Evolutionary conservation across 2,888 invertebrate genomes (phyloP).

Genomic region (Junonia oenone): DNA sequence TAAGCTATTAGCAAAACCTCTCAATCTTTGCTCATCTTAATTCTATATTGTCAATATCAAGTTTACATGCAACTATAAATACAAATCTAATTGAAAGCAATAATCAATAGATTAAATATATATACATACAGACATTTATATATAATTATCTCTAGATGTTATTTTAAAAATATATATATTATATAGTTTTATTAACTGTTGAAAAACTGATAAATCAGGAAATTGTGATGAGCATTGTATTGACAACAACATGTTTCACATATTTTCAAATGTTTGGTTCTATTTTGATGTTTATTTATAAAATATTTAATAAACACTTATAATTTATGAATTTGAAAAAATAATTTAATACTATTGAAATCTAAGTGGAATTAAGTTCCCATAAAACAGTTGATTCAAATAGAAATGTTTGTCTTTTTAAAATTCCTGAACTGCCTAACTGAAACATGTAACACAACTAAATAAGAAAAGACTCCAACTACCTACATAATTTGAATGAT

Average conservation of each 20-base stretch:
- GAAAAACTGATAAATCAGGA: conserved; percentile 33
- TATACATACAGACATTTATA: conserved; percentile 20
- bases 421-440: background rate
- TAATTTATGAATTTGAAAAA: background rate
- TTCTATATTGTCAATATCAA: conserved; percentile 37
- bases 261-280: conserved; percentile 75
- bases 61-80: conserved; percentile 11
- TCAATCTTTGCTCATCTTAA: conserved; percentile 65
- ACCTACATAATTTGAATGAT: background rate
- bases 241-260: conserved; percentile 66
- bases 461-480: background rate
- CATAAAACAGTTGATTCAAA: conserved; percentile 48
- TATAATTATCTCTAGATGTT: conserved; percentile 30
- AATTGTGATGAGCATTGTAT: conserved; percentile 67
- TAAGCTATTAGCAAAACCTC: conserved; percentile 33
- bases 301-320: background rate
- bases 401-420: background rate
- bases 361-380: conserved; percentile 78
- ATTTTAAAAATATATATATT: conserved; percentile 26
- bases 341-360: conserved; percentile 34
- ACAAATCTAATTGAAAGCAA: conserved; percentile 30
- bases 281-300: conserved; percentile 35
- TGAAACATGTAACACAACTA: background rate
- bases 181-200: conserved; percentile 32
- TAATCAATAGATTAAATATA: conserved; percentile 28